These are phyloP conservation scores for Hemicordylus capensis DNA, from an alignment of 2,113 vertebrate species.

Conservation along the genomic window DNA sequence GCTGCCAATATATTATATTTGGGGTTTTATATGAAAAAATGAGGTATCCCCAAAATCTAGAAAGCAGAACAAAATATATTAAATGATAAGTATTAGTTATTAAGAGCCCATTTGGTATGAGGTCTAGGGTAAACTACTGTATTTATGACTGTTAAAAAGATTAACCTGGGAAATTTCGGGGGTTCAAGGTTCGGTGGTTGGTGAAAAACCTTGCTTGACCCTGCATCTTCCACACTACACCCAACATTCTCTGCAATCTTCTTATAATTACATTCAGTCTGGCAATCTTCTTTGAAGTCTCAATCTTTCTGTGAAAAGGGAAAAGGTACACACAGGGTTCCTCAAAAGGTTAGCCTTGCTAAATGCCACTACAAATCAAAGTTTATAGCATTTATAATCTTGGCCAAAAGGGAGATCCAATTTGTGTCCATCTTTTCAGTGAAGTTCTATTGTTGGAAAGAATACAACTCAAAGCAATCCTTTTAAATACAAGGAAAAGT, in stretches of 20 bases:
- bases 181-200: background rate
- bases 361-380: background rate
- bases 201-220: background rate
- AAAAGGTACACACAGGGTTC: background rate
- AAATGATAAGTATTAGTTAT: background rate
- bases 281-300: background rate
- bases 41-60: background rate
- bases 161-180: background rate
- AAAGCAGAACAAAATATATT: background rate
- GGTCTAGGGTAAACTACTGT: too few species aligned
- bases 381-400: background rate
- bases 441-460: background rate
- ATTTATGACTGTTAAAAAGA: background rate
- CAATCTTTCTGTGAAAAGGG: background rate
- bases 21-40: background rate
- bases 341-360: background rate
- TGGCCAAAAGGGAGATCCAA: fast-evolving
- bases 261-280: background rate
- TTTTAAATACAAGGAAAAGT: background rate
- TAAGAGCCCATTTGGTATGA: background rate
- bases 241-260: background rate
- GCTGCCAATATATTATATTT: too few species aligned
- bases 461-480: fast-evolving
- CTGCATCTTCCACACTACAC: background rate
- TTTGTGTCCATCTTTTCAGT: background rate